These are phyloP conservation scores for Liposcelis brunnea DNA, from an alignment of 2,888 invertebrate species.

Conservation along the genomic window DNA sequence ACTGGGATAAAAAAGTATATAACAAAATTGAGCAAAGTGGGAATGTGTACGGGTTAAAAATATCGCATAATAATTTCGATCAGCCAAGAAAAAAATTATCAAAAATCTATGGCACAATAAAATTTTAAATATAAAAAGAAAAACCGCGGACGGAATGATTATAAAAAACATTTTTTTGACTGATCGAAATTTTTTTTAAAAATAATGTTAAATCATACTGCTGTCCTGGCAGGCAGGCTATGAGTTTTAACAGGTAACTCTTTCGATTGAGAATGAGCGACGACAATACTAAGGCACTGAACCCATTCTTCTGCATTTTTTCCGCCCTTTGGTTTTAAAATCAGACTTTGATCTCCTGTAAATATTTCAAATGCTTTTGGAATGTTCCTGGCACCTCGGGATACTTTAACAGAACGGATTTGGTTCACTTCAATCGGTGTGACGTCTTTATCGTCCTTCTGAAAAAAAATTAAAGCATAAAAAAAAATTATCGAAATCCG, in stretches of 20 bases:
- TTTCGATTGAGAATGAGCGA: constrained; percentile 65
- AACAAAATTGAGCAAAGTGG: no score
- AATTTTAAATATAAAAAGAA: no score
- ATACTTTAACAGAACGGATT: constrained; percentile 87
- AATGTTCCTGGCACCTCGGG: constrained; percentile 76
- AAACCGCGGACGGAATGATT: no score
- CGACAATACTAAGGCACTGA: constrained; percentile 82
- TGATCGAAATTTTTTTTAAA: neutral
- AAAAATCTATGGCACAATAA: no score
- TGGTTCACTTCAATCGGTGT: constrained; percentile 71
- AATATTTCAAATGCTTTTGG: constrained; percentile 95
- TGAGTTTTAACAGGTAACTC: constrained; percentile 32
- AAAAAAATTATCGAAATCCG: constrained; percentile 6
- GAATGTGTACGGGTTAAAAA: no score
- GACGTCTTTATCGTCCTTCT: constrained; percentile 52
- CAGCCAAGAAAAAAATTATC: no score
- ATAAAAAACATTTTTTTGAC: no score
- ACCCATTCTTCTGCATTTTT: constrained; percentile 94
- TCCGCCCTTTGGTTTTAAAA: constrained; percentile 85
- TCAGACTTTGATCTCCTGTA: constrained; percentile 79
- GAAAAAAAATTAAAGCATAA: constrained; percentile 19
- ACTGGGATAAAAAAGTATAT: no score
- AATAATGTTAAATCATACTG: no score
- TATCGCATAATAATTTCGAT: no score
- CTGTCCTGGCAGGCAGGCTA: constrained; percentile 26